Percentiles rank a stretch among this genome's conserved stretches.
Conservation (phyloP, 2,113 vertebrate species). For the Apeltes quadracus region DNA sequence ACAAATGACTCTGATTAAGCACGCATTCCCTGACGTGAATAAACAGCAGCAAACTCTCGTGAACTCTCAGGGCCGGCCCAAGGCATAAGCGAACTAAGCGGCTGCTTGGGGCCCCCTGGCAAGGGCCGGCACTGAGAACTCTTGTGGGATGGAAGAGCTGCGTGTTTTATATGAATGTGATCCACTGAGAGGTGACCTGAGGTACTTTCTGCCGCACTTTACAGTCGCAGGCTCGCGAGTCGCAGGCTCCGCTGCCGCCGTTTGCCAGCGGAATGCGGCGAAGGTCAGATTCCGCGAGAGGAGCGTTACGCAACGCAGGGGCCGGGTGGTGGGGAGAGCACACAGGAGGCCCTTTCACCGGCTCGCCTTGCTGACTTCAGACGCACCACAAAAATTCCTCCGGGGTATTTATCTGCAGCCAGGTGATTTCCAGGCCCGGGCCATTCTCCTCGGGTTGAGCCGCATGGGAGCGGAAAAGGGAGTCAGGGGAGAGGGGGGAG, state of each 20-base stretch:
- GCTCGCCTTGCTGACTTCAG: constrained; percentile 71
- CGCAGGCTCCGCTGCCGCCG: too few species aligned
- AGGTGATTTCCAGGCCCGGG: constrained; percentile 73
- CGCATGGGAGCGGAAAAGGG: neutral
- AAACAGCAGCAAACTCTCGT: neutral
- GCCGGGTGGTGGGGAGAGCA: constrained; percentile 53
- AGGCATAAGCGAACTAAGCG: too few species aligned
- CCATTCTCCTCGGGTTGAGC: constrained; percentile 30
- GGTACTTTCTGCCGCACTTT: too few species aligned
- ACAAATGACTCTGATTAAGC: too few species aligned
- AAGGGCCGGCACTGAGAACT: too few species aligned
- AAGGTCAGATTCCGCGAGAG: constrained; percentile 79
- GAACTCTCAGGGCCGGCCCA: too few species aligned
- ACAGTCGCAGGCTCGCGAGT: too few species aligned
- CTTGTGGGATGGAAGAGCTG: neutral
- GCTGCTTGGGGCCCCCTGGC: too few species aligned
- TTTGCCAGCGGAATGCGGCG: constrained; percentile 77
- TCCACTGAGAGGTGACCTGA: constrained; percentile 10
- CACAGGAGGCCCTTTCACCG: constrained; percentile 64
- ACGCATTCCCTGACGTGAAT: neutral
- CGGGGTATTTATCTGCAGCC: constrained; percentile 75
- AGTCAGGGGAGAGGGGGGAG: neutral
- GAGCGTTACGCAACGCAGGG: constrained; percentile 73
- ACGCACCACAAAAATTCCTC: constrained; percentile 70
- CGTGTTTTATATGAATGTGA: neutral